phyloP scores from a whole-genome alignment of 1,140 invertebrate genomes.

The Aricia agestis region DNA sequence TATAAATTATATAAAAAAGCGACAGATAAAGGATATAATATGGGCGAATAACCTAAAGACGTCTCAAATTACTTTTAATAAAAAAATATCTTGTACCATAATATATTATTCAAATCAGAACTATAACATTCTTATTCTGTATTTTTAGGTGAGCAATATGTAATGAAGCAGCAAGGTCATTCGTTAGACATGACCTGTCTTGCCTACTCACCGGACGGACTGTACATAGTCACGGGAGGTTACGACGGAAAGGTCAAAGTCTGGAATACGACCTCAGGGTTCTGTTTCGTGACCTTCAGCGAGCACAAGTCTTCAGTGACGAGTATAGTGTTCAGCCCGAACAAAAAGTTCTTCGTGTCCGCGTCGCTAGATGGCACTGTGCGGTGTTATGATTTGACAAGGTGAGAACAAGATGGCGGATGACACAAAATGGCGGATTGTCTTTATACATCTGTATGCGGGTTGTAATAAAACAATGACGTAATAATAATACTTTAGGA shows the following conservation, averaged over 20 bases:
- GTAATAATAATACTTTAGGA: too few relatives aligned
- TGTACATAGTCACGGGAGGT: conserved; percentile 93
- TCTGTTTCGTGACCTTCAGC: conserved; percentile 96
- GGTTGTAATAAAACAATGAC: too few relatives aligned
- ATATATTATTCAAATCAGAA: too few relatives aligned
- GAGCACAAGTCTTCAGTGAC: conserved; percentile 92
- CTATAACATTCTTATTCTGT: too few relatives aligned
- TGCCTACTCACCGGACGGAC: conserved; percentile 93
- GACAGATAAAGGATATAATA: too few relatives aligned
- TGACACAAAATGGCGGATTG: background rate
- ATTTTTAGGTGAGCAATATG: conserved; percentile 88
- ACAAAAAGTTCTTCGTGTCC: conserved; percentile 94
- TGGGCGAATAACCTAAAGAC: too few relatives aligned
- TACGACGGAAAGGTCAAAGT: conserved; percentile 97
- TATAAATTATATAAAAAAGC: too few relatives aligned
- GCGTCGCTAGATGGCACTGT: conserved; percentile 96
- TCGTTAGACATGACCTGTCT: conserved; percentile 91
- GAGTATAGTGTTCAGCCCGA: conserved; percentile 89
- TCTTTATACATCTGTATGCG: too few relatives aligned
- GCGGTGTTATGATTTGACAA: conserved; percentile 93
- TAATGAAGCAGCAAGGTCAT: conserved; percentile 98
- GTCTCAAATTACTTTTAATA: too few relatives aligned
- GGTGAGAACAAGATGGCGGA: conserved; percentile 63
- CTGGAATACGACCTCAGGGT: conserved; percentile 93
- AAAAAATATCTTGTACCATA: too few relatives aligned